Evolutionary conservation across 2,113 vertebrate genomes (phyloP), one percentile per base, ranked within the genome.

Genomic region (Apeltes quadracus): DNA sequence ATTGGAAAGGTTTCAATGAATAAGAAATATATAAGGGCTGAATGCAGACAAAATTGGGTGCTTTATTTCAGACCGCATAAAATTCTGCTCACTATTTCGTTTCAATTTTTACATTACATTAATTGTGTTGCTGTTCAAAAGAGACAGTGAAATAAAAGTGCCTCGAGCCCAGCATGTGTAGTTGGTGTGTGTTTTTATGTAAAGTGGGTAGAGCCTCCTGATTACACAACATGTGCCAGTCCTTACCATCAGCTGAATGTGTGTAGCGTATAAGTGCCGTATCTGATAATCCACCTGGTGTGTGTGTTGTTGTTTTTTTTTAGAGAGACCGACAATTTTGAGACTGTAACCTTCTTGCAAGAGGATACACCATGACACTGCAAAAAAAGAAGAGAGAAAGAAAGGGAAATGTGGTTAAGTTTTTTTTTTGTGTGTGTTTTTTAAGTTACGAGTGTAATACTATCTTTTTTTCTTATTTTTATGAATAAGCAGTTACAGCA

Each of bases 191-290:
- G 15, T 72, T 18, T 81, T 66, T 75, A 63, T 67, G 57, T 75
- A 75, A 62, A 50, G 69, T 76, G 81, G 87, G 84, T 55, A 86
- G 84, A 83, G 90, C 79, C 55, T 87, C 23, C 57, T 59, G 81
- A 84, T 91, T 92, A 89, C 87, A 89, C 92, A 90, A 91, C 81
- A 82, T 78, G 69, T 82, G 81, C 20, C 20, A 53, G 76, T 44
- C 48, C 83, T 78, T 81, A 75, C 88, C 83, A 84, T 72, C 67
- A 82, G 68, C 66, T 69, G 61, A 82, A 72, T 84, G 46, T 78
- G 77, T 77, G 71, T 75, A 50, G 61, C 79, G 56, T 6, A 36
- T 72, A 68, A 61, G 12, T 36, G 69, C 70, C 53, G 73, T 75
- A 39, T 78, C 80, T 77, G 23, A 29, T 29, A 29, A 29, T 29